Evolutionary conservation across 2,113 vertebrate species (phyloP), one percentile per base, ranked within the genome.

Genomic region (Rhynchopsitta pachyrhyncha): DNA sequence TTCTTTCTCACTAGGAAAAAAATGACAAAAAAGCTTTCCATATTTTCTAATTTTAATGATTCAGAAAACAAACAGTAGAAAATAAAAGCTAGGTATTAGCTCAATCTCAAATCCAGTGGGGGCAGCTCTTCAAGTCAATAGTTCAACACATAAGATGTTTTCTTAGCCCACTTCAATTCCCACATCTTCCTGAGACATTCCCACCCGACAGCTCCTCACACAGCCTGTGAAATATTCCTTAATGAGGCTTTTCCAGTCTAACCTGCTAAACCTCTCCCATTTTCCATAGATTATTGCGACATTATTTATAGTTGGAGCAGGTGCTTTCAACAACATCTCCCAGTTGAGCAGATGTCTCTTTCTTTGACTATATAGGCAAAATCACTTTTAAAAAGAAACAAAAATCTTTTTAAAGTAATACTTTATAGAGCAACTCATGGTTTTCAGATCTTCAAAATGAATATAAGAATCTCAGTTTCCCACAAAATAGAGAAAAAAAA

Each of bases 211-310:
- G 7, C 15, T 85, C 14, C 66, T 75, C 49, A 69, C 60, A 64
- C 42, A 86, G 53, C 33, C 60, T 41, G 16, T 42, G 50, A 41
- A 78, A 70, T 41, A n/a, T 28, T 67, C 50, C 42, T 84, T 82
- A 71, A 53, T 27, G 28, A 79, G 46, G 6, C 3, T 75, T 81
- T 87, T 63, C 55, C 46, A 79, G 28, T 14, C 18, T 41, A 71
- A 79, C 6, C 42, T 78, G 42, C 24, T 88, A 49, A 68, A 75
- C 37, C 0, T 0, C 0, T 85, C 24, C n/a, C 1, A 5, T 46
- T 90, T 81, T 7, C 55, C 44, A 47, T 10, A 28, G 44, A 35
- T 41, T 78, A 66, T 41, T 66, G 33, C 59, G 33, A 17, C 3
- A 13, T 24, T 60, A 73, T 64, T 81, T 46, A 35, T 33, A 80